These are phyloP conservation scores for Ellobius talpinus DNA, from an alignment of 2,113 vertebrate genomes.

Conservation along the genomic window DNA sequence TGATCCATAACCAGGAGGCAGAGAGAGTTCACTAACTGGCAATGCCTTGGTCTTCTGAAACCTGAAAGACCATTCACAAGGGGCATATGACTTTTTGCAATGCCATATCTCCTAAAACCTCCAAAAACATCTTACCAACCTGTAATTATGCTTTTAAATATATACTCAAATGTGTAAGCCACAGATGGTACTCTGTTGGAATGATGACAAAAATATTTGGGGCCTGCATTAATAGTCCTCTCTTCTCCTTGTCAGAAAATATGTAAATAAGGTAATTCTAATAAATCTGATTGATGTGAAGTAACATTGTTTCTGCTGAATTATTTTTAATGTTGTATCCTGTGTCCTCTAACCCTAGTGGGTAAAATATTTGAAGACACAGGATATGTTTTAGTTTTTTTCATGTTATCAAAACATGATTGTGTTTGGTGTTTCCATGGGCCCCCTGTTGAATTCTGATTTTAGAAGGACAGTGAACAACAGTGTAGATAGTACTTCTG, in stretches of 20 bases:
- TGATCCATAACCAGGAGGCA: background rate
- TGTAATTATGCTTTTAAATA: background rate
- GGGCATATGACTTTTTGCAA: background rate
- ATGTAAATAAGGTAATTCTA: background rate
- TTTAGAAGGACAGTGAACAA: background rate
- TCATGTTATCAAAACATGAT: background rate
- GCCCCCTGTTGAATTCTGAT: background rate
- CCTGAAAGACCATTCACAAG: background rate
- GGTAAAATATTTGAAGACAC: background rate
- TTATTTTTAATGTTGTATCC: background rate
- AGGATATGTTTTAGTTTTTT: background rate
- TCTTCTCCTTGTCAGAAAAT: background rate
- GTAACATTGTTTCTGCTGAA: background rate
- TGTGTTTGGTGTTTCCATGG: background rate
- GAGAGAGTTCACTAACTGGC: background rate
- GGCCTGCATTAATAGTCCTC: background rate
- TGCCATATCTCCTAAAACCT: background rate
- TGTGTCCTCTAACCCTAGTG: background rate
- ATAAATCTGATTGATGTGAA: background rate
- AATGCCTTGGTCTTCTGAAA: background rate
- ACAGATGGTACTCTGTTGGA: no score
- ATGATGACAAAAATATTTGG: background rate
- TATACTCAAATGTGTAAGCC: background rate
- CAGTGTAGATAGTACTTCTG: background rate
- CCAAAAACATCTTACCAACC: background rate